Evolutionary conservation across 2,888 invertebrate genomes (phyloP).

Genomic region (Apamea sordens): DNA sequence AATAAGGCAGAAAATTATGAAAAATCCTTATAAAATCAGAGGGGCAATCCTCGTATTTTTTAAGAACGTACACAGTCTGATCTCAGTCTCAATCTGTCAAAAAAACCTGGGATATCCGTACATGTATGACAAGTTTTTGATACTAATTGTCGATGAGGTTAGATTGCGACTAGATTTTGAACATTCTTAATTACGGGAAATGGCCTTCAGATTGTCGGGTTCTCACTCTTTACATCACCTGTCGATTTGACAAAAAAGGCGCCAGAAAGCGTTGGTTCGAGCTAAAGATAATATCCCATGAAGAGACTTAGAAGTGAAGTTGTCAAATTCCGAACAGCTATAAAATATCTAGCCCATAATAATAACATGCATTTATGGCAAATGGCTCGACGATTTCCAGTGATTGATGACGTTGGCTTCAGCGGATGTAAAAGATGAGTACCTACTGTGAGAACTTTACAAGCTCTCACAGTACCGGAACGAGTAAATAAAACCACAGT

Average conservation of each 20-base stretch:
- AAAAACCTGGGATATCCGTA: no score
- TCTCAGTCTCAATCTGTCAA: background rate
- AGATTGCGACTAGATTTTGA: background rate
- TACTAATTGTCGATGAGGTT: background rate
- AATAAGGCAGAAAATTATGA: background rate
- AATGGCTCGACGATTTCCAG: background rate
- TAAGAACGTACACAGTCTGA: background rate
- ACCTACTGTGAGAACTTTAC: no score
- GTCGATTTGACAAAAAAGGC: background rate
- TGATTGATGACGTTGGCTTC: background rate
- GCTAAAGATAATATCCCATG: background rate
- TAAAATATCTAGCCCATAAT: background rate
- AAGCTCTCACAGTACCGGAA: no score
- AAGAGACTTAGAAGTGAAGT: background rate
- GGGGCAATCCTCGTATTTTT: background rate
- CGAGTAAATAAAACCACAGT: no score
- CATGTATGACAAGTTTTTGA: background rate
- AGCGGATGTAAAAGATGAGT: background rate
- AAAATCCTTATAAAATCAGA: background rate
- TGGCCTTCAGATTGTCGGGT: background rate
- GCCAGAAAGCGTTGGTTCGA: background rate
- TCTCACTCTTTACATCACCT: background rate
- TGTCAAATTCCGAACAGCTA: background rate
- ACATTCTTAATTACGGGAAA: background rate
- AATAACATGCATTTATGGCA: background rate